Evolutionary conservation across 64 coral and sea anemone species (phyloP).

Genomic region (Cladopsammia gracilis): DNA sequence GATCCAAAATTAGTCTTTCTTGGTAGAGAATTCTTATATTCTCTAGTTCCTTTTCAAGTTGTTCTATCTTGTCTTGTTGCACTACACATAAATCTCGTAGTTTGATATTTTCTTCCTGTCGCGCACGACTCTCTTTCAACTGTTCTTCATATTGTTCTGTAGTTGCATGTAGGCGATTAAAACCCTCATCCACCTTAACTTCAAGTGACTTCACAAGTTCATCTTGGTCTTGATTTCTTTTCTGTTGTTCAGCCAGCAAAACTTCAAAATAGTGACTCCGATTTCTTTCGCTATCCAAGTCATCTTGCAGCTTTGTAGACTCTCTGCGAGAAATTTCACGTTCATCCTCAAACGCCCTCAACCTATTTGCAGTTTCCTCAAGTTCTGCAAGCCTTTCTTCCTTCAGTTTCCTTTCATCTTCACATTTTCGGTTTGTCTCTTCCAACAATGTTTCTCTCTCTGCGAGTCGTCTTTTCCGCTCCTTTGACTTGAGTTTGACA

Average conservation of each 20-base stretch:
- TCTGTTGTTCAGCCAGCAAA: conserved; percentile 21
- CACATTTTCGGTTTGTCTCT: background rate
- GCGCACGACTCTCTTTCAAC: conserved; percentile 25
- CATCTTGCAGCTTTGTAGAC: conserved; percentile 13
- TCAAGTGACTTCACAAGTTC: conserved; percentile 34
- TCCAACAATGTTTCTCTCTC: conserved; percentile 19
- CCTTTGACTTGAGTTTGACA: conserved; percentile 32
- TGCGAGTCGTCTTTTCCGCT: conserved; percentile 16
- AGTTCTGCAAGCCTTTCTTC: conserved; percentile 32
- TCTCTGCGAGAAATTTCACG: background rate
- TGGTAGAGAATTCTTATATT: conserved; percentile 16
- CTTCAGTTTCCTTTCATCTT: conserved; percentile 36
- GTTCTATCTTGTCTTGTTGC: conserved; percentile 49
- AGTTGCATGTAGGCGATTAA: conserved; percentile 8
- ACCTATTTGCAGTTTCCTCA: background rate
- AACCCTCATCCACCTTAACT: background rate
- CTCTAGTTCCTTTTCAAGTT: conserved; percentile 50
- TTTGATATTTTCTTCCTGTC: conserved; percentile 31
- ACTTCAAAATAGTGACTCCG: conserved; percentile 10
- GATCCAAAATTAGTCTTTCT: conserved; percentile 47
- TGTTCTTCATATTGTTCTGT: conserved; percentile 35
- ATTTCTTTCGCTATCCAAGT: conserved; percentile 28
- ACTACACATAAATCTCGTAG: conserved; percentile 18
- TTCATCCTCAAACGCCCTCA: conserved; percentile 8
- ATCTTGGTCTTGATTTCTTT: conserved; percentile 6